phyloP scores from a whole-genome alignment of 2,888 invertebrate genomes.

The Tenthredo livida region DNA sequence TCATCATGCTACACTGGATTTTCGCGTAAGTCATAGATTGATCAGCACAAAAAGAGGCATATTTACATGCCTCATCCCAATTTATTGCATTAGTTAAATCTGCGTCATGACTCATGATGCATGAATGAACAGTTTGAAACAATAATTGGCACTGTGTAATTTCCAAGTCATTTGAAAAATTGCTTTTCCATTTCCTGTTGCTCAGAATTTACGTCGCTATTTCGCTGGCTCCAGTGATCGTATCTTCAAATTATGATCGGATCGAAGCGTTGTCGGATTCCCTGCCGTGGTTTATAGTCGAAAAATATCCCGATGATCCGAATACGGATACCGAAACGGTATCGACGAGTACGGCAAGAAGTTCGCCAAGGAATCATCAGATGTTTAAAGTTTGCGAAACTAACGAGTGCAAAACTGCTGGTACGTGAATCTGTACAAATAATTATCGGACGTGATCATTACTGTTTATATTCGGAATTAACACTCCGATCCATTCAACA shows the following conservation, averaged over 20 bases:
- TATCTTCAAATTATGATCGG: neutral
- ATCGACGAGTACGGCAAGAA: neutral
- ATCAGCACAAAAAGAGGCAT: neutral
- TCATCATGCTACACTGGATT: neutral
- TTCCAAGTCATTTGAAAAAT: neutral
- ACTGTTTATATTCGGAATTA: neutral
- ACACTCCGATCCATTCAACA: neutral
- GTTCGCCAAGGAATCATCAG: neutral
- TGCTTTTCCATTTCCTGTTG: neutral
- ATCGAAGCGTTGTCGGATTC: neutral
- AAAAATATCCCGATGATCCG: conserved; percentile 6
- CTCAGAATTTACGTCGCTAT: conserved; percentile 23
- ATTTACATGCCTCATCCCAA: neutral
- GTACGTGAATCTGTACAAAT: conserved; percentile 1
- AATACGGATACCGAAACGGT: neutral
- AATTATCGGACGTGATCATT: neutral
- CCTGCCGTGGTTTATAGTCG: conserved; percentile 23
- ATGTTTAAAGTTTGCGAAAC: conserved; percentile 13
- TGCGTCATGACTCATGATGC: neutral
- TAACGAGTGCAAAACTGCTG: conserved; percentile 26
- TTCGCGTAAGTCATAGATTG: conserved; percentile 12
- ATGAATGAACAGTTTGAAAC: neutral
- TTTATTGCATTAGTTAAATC: neutral
- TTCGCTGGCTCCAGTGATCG: neutral
- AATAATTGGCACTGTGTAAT: neutral